Base-by-base conservation (phyloP, 2,888 invertebrate genomes). In the Cephus sareptanus region DNA sequence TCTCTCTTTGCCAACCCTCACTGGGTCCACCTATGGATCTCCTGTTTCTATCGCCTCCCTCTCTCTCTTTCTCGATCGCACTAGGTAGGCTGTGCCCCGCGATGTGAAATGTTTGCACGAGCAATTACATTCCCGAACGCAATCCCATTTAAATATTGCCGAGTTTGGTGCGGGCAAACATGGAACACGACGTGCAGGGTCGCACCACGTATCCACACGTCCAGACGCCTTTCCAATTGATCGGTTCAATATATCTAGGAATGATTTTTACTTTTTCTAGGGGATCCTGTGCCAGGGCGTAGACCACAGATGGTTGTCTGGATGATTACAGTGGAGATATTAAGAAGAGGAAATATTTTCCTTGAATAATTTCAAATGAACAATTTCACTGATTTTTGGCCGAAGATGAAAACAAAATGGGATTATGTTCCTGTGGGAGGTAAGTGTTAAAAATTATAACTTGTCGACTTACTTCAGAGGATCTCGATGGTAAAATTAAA, bases 111-210 rank as follows among this genome's bases (percentile, higher is more conserved):
- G 86, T 89, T 87, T 89, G 84, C 87, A 76, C 84, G 83, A 84
- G 82, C 87, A 89, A 90, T 90, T 89, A 89, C 87, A 86, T 86
- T 86, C 84, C 85, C 88, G 84, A 87, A 88, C 86, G 89, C 88
- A 90, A 89, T 89, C 85, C 86, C 87, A 89, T 90, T 90, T 90
- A 89, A 90, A 90, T 90, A 90, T 90, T 88, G 86, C 84, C 84
- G 83, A 85, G 87, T 86, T 88, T 87, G 85, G 83, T 82, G 79
- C 75, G 78, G 84, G 82, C 85, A 87, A 87, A 89, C 85, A 87
- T 80, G 68, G 40, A 15, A 37, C 34, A 68, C 69, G 73, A 75
- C 69, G 70, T 68, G 75, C 74, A 35, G 74, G 74, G 74, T 34
- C 74, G 74, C 30, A 23, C 34, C 74, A 13, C 74, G 74, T 34